These are phyloP conservation scores for Nansenia antarctica DNA, from an alignment of 2,113 vertebrate genomes.

Conservation along the genomic window DNA sequence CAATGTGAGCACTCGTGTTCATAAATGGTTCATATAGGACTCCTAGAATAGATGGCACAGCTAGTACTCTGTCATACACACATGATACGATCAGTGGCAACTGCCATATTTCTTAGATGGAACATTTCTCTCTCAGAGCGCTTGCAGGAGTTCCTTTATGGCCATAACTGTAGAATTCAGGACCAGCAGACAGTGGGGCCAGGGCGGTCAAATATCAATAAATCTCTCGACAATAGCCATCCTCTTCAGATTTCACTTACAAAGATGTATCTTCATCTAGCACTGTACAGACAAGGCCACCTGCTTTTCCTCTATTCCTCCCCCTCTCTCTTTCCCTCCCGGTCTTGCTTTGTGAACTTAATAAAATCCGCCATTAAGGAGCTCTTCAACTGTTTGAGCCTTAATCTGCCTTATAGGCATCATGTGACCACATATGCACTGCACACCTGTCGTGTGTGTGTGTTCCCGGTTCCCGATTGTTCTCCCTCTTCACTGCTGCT, in stretches of 20 bases:
- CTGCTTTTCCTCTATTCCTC: slow-evolving; percentile 63
- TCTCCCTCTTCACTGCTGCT: slow-evolving; percentile 35
- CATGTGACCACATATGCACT: slow-evolving; percentile 73
- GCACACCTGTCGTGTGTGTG: slow-evolving; percentile 71
- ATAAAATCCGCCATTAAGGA: slow-evolving; percentile 76
- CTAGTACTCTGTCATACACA: slow-evolving; percentile 21
- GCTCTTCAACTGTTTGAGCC: slow-evolving; percentile 72
- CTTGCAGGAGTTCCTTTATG: slow-evolving; percentile 38
- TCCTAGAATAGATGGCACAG: slow-evolving; percentile 47
- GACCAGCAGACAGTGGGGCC: slow-evolving; percentile 46
- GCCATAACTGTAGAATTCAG: slow-evolving; percentile 34
- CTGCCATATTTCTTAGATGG: slow-evolving; percentile 13
- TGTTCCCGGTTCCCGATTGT: slow-evolving; percentile 50
- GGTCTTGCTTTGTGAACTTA: slow-evolving; percentile 67
- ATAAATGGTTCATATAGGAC: slow-evolving; percentile 59
- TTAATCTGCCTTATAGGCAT: slow-evolving; percentile 70
- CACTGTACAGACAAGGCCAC: slow-evolving; percentile 61
- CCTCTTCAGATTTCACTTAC: slow-evolving; percentile 52
- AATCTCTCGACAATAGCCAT: slow-evolving; percentile 58
- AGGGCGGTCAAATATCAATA: slow-evolving; percentile 58
- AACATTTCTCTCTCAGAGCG: slow-evolving; percentile 37
- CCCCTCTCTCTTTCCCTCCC: neutral
- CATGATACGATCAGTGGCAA: slow-evolving; percentile 28
- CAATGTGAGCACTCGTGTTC: slow-evolving; percentile 34
- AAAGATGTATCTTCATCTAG: slow-evolving; percentile 63